Conservation (phyloP, 2,113 vertebrate genomes). For the Hippocampus abdominalis region DNA sequence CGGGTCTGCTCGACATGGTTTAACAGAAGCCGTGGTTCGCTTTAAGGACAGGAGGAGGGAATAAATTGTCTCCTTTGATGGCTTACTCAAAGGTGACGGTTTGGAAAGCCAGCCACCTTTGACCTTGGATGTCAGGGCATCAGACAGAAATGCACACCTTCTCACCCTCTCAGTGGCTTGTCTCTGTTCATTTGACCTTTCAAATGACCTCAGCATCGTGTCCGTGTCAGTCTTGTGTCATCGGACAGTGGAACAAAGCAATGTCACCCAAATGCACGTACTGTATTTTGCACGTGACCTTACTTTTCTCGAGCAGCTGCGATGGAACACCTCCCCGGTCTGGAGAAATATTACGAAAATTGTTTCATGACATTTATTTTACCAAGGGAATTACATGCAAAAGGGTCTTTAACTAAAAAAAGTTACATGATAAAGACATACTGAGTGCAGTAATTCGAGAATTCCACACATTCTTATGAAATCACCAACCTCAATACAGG, state of each 20-base stretch:
- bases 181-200: constrained; percentile 45
- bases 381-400: no score
- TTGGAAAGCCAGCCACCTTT: constrained; percentile 56
- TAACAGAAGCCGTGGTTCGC: constrained; percentile 50
- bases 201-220: constrained; percentile 31
- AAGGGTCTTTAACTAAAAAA: no score
- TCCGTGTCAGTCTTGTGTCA: constrained; percentile 35
- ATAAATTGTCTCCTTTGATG: constrained; percentile 35
- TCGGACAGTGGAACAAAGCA: not conserved
- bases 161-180: constrained; percentile 14
- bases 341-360: no score
- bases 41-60: constrained; percentile 6
- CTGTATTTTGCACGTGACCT: not conserved
- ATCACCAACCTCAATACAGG: not conserved
- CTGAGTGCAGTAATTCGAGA: not conserved
- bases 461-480: not conserved
- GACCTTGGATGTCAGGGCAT: constrained; percentile 41
- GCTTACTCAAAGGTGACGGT: constrained; percentile 51
- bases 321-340: no score
- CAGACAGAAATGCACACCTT: constrained; percentile 26
- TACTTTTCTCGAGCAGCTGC: not conserved
- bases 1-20: constrained; percentile 24
- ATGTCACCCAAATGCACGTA: not conserved
- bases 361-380: no score
- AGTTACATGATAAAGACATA: no score